phyloP scores from a whole-genome alignment of 2,888 invertebrate genomes.

The Diogma glabrata region DNA sequence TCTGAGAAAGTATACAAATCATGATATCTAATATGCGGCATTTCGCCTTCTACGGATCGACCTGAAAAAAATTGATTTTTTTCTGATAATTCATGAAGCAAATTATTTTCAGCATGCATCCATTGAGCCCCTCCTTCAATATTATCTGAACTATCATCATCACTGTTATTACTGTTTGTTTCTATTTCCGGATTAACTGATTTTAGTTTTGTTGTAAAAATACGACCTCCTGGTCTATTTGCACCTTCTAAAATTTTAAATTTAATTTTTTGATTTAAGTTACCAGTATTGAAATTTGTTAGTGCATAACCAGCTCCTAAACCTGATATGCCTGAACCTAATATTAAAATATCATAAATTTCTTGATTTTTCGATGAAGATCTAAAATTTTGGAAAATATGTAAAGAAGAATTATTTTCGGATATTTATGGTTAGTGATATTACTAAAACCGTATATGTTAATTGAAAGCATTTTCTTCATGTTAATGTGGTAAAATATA shows the following conservation, averaged over 20 bases:
- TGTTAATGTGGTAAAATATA: too few species aligned
- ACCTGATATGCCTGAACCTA: conserved; percentile 3
- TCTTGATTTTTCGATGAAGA: neutral
- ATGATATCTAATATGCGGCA: too few species aligned
- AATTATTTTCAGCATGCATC: conserved; percentile 35
- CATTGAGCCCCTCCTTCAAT: conserved; percentile 36
- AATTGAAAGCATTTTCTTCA: too few species aligned
- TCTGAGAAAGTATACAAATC: too few species aligned
- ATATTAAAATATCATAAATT: neutral
- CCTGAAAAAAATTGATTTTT: conserved; percentile 15
- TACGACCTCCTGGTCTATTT: conserved; percentile 14
- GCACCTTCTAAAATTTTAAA: conserved; percentile 15
- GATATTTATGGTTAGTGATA: too few species aligned
- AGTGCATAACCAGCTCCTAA: conserved; percentile 7
- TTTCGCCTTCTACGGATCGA: too few species aligned
- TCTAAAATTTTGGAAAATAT: too few species aligned
- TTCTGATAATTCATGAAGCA: conserved; percentile 29
- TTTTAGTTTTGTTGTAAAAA: conserved; percentile 12
- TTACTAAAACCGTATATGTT: too few species aligned
- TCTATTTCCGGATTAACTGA: neutral
- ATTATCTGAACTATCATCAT: too few species aligned
- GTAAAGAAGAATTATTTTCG: too few species aligned
- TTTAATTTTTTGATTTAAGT: too few species aligned
- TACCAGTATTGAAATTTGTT: conserved; percentile 8
- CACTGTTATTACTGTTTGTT: neutral